Conservation (phyloP, 1,140 invertebrate species). For the Harlomillsia oculata region DNA sequence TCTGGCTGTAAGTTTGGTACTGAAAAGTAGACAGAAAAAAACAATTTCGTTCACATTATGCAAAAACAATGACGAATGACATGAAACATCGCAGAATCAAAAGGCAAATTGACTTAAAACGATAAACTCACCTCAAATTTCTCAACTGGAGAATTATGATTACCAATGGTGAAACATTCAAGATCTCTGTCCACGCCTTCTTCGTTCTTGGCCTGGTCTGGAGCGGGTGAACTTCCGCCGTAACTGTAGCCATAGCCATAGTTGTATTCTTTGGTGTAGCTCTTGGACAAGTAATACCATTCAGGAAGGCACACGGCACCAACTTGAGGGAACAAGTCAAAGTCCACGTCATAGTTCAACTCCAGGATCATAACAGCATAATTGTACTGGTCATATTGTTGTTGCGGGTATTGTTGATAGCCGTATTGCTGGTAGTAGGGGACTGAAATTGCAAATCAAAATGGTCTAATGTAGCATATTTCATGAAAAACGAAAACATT, state of each 20-base stretch:
- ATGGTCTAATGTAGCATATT: neutral
- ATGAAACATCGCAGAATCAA: neutral
- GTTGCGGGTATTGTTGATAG: neutral
- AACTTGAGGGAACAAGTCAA: conserved; percentile 30
- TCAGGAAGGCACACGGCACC: conserved; percentile 29
- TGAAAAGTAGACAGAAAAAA: conserved; percentile 13
- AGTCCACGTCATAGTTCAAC: conserved; percentile 24
- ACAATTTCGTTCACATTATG: neutral
- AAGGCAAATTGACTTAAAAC: neutral
- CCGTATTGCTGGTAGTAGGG: conserved; percentile 5
- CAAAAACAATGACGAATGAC: neutral
- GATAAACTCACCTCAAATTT: conserved; percentile 20
- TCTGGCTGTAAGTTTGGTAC: conserved; percentile 7
- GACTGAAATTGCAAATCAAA: conserved; percentile 9
- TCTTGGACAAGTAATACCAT: conserved; percentile 27
- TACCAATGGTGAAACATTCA: conserved; percentile 28
- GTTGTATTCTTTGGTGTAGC: conserved; percentile 16
- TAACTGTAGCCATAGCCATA: conserved; percentile 14
- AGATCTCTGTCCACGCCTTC: conserved; percentile 24
- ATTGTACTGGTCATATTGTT: conserved; percentile 4
- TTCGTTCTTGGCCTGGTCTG: conserved; percentile 10
- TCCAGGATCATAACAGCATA: conserved; percentile 32
- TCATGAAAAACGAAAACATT: no score
- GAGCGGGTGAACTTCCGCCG: neutral
- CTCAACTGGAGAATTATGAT: conserved; percentile 26